Conservation (phyloP, 2,113 vertebrate species). For the Poecilia latipinna region DNA sequence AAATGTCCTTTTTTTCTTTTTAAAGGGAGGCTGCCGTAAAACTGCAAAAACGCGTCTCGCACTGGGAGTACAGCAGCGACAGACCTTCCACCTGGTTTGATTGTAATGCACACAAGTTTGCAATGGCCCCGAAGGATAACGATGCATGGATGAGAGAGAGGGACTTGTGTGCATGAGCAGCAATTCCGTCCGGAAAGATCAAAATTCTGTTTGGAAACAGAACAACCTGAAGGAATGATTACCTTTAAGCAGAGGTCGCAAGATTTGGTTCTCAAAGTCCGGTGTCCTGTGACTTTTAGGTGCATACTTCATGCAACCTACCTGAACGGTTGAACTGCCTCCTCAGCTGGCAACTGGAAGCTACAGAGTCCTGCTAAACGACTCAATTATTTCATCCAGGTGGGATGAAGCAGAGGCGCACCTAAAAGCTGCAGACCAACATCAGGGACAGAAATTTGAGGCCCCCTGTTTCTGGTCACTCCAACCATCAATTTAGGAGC, state of each 20-base stretch:
- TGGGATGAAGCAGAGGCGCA: neutral
- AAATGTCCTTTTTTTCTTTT: slow-evolving; percentile 16
- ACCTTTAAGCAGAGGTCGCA: neutral
- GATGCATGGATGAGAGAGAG: slow-evolving; percentile 17
- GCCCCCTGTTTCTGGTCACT: too few relatives aligned
- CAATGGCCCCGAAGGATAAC: slow-evolving; percentile 31
- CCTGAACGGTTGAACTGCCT: neutral
- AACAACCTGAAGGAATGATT: neutral
- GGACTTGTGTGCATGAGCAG: slow-evolving; percentile 1
- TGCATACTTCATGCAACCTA: neutral
- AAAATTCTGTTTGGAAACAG: neutral
- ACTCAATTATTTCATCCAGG: neutral
- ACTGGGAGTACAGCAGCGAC: slow-evolving; percentile 76
- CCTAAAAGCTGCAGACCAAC: neutral
- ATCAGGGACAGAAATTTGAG: neutral
- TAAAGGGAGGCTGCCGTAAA: slow-evolving; percentile 79
- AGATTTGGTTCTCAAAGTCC: neutral
- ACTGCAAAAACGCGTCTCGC: slow-evolving; percentile 68
- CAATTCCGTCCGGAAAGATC: neutral
- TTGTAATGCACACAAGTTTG: slow-evolving; percentile 47
- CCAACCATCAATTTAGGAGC: neutral
- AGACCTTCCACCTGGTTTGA: slow-evolving; percentile 76
- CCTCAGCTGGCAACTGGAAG: neutral
- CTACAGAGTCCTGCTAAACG: neutral
- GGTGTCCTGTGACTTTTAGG: neutral